These are phyloP conservation scores for Cheirogaleus major DNA, from an alignment of 2,797 vertebrate species.

Conservation along the genomic window DNA sequence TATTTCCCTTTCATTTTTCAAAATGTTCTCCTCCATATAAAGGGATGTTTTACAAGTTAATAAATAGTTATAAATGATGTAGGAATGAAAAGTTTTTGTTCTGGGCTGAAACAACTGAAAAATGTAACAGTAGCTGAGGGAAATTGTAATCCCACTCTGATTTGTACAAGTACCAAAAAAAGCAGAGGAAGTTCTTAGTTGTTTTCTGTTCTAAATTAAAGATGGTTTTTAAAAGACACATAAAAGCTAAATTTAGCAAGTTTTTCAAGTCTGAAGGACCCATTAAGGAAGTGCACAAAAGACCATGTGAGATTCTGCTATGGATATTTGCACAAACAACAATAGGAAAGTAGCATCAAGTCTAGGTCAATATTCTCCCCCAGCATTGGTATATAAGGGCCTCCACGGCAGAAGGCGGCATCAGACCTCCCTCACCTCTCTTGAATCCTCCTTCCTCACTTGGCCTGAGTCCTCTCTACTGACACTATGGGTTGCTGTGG, in stretches of 20 bases:
- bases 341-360: background rate
- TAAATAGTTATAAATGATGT: background rate
- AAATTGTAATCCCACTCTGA: background rate
- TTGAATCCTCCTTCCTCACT: background rate
- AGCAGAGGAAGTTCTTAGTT: background rate
- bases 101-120: background rate
- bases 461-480: background rate
- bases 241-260: background rate
- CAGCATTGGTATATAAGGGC: background rate
- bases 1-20: background rate
- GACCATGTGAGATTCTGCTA: background rate
- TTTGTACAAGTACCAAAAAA: background rate
- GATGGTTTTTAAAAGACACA: background rate
- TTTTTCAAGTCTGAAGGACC: background rate
- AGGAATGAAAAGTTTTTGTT: background rate
- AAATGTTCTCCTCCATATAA: background rate
- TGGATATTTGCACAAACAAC: background rate
- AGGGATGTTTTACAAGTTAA: background rate
- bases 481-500: conserved; percentile 43
- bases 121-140: background rate
- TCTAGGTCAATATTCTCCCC: background rate
- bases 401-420: background rate
- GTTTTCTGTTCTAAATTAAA: background rate
- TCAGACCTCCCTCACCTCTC: background rate
- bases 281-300: background rate